Base-by-base conservation (phyloP, 1,140 invertebrate species). In the Phenacoccus solenopsis region DNA sequence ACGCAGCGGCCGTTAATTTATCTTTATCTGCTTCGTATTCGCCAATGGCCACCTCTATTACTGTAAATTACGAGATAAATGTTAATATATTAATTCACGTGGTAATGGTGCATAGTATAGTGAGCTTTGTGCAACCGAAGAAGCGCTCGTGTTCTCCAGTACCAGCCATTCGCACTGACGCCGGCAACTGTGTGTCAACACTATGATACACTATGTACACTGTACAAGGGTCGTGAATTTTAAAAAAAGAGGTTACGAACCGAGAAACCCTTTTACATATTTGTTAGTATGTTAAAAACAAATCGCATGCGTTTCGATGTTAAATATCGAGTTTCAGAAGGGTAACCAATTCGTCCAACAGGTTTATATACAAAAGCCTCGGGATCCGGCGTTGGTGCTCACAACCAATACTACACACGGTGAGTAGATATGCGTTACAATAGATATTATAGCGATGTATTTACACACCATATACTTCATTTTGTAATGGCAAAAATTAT, bases 11-110 rank as follows among this genome's bases (percentile, higher is more conserved):
- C 30, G 84, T 83, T 28, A 88, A 78, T 72, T 84, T 84, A 69
- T 87, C 84, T 25, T 87, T 81, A 64, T 84, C 81, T 13, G 82
- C 77, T 0, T 78, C 80, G 74, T 90, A 87, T 75, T 91, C 89
- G 2, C 89, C 89, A 21, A 87, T 86, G 1, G 89, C 87, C 0
- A 91, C 84, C 78, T 91, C 90, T 76, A 91, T 84, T 69, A 91
- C 89, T 91, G 76, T 73, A 84, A 84, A 9, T 22, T 20, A 20
- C n/a, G n/a, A n/a, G n/a, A n/a, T n/a, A n/a, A n/a, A n/a, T n/a
- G n/a, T n/a, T n/a, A n/a, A n/a, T n/a, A n/a, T n/a, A n/a, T n/a
- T n/a, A n/a, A n/a, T n/a, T n/a, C n/a, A n/a, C n/a, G n/a, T n/a
- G n/a, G n/a, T n/a, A n/a, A n/a, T n/a, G n/a, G n/a, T n/a, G n/a